Percentiles rank a stretch among this genome's conserved stretches.
Evolutionary conservation across 2,888 invertebrate genomes (phyloP).

Genomic region (Encarsia formosa): DNA sequence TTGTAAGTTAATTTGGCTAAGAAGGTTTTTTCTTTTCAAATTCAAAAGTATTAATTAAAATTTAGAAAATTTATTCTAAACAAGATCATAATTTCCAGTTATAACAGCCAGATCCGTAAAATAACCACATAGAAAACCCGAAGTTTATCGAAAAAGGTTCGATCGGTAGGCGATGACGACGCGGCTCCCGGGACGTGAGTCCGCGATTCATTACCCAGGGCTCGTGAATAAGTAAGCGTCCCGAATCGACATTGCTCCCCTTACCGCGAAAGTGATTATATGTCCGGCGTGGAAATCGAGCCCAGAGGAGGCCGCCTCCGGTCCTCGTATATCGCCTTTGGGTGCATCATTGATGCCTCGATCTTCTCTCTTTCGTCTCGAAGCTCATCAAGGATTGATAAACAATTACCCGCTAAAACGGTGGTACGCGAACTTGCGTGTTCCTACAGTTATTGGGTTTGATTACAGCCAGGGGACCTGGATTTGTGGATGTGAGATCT

Average conservation of each 20-base stretch:
- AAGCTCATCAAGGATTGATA: slow-evolving; percentile 23
- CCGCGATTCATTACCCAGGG: slow-evolving; percentile 45
- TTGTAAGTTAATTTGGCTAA: no score
- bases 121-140: background rate
- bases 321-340: slow-evolving; percentile 42
- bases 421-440: no score
- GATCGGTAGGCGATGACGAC: slow-evolving; percentile 40
- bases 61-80: no score
- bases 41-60: no score
- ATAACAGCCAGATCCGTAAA: background rate
- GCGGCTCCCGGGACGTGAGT: slow-evolving; percentile 42
- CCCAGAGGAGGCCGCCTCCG: slow-evolving; percentile 40
- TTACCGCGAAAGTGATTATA: slow-evolving; percentile 46
- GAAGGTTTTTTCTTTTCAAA: no score
- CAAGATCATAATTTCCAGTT: no score
- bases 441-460: no score
- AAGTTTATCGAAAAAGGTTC: background rate
- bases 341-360: slow-evolving; percentile 46
- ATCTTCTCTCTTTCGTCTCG: slow-evolving; percentile 18
- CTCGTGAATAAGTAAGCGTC: slow-evolving; percentile 45
- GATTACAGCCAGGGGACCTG: no score
- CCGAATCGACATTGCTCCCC: slow-evolving; percentile 37
- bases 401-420: slow-evolving; percentile 21
- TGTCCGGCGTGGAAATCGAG: slow-evolving; percentile 44
- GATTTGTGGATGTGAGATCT: no score